phyloP scores from a whole-genome alignment of 2,888 invertebrate genomes.

The Lepidocyrtinus sp. region DNA sequence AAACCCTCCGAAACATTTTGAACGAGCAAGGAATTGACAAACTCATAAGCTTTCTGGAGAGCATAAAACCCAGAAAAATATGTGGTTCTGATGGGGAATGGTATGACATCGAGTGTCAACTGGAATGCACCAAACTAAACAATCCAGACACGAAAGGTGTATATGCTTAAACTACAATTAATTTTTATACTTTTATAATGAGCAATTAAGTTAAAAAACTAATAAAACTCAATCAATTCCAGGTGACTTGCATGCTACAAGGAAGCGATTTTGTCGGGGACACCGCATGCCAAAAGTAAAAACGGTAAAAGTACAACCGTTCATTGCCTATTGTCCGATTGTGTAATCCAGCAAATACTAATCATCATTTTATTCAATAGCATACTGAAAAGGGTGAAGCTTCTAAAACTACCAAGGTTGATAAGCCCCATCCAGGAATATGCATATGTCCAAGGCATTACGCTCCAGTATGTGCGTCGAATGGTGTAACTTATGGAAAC shows the following conservation, averaged over 20 bases:
- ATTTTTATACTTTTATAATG: too few relatives aligned
- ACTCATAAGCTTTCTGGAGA: neutral
- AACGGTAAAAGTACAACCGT: too few relatives aligned
- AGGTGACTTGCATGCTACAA: too few relatives aligned
- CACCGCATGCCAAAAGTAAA: too few relatives aligned
- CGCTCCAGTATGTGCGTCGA: conserved; percentile 29
- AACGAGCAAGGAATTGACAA: neutral
- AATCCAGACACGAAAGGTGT: neutral
- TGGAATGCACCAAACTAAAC: neutral
- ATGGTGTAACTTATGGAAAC: conserved; percentile 47
- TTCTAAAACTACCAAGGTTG: too few relatives aligned
- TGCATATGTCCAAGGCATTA: conserved; percentile 38
- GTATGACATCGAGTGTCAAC: conserved; percentile 16
- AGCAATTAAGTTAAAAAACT: too few relatives aligned
- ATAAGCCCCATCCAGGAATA: neutral
- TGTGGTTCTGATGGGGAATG: conserved; percentile 22
- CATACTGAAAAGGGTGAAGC: too few relatives aligned
- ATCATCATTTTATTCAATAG: neutral
- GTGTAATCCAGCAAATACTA: too few relatives aligned
- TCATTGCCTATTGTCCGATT: too few relatives aligned
- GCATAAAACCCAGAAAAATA: neutral
- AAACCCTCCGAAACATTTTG: neutral
- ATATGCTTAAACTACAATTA: neutral
- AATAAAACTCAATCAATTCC: too few relatives aligned
- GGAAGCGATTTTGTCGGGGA: too few relatives aligned